Conservation (phyloP, 2,888 invertebrate species). For the Himalopsyche kuldschensis region DNA sequence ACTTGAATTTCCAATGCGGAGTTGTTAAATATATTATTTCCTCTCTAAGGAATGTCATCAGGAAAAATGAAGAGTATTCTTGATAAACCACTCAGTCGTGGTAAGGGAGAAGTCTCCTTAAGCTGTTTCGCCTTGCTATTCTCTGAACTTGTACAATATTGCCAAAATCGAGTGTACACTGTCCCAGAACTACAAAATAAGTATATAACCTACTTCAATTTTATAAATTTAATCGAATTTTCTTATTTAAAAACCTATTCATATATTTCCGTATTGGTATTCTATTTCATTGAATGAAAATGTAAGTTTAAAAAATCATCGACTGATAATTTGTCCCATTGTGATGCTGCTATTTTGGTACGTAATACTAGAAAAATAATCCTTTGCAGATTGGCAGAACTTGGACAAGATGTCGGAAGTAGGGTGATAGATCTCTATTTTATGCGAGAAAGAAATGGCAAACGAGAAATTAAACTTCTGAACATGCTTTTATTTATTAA, state of each 20-base stretch:
- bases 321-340: no score
- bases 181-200: slow-evolving; percentile 93
- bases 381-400: slow-evolving; percentile 78
- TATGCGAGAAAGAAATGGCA: slow-evolving; percentile 89
- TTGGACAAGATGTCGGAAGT: slow-evolving; percentile 94
- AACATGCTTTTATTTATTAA: slow-evolving; percentile 95
- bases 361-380: background rate
- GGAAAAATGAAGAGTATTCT: slow-evolving; percentile 67
- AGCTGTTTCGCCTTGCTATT: slow-evolving; percentile 94
- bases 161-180: slow-evolving; percentile 92
- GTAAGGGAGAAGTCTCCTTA: slow-evolving; percentile 88
- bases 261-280: no score
- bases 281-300: no score
- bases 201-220: slow-evolving; percentile 57
- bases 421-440: slow-evolving; percentile 92
- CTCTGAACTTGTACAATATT: slow-evolving; percentile 97
- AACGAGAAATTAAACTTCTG: slow-evolving; percentile 91
- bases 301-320: no score
- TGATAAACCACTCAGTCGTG: slow-evolving; percentile 89
- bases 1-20: background rate
- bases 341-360: no score
- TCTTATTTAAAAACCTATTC: no score
- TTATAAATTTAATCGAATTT: background rate
- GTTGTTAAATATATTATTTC: background rate
- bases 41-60: background rate